Conservation (phyloP, 2,888 invertebrate genomes). For the Pseudoips prasinana region DNA sequence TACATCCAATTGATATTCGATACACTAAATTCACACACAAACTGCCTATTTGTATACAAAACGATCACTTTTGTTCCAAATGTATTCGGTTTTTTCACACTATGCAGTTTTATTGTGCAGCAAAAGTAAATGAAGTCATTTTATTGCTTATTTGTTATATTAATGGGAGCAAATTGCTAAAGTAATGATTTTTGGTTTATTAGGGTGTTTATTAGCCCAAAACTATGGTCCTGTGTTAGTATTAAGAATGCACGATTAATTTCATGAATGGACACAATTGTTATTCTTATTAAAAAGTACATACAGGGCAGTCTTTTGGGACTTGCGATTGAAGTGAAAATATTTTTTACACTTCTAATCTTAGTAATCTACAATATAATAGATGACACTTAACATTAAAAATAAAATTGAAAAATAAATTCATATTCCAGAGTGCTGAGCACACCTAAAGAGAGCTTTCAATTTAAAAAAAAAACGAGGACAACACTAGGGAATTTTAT, state of each 20-base stretch:
- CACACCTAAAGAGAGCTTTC: too few species aligned
- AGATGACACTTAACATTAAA: too few species aligned
- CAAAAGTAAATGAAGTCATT: conserved; percentile 57
- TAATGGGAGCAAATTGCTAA: conserved; percentile 23
- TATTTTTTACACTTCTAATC: too few species aligned
- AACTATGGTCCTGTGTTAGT: conserved; percentile 8
- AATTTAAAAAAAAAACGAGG: too few species aligned
- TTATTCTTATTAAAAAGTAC: too few species aligned
- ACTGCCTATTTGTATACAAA: conserved; percentile 68
- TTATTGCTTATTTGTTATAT: conserved; percentile 31
- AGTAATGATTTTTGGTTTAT: conserved; percentile 21
- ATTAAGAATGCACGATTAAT: conserved; percentile 11
- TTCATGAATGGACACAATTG: too few species aligned
- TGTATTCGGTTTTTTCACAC: conserved; percentile 31
- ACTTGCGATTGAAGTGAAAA: too few species aligned
- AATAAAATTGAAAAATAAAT: too few species aligned
- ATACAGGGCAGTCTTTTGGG: too few species aligned
- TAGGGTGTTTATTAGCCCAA: conserved; percentile 11
- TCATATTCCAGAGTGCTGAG: too few species aligned
- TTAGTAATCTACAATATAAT: too few species aligned
- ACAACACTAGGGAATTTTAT: too few species aligned
- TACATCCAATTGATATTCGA: conserved; percentile 73
- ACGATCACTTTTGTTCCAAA: conserved; percentile 60
- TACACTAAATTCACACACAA: conserved; percentile 74
- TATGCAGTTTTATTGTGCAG: conserved; percentile 60